These are phyloP conservation scores for Peribatodes rhomboidaria DNA, from an alignment of 2,888 invertebrate genomes.

Conservation along the genomic window DNA sequence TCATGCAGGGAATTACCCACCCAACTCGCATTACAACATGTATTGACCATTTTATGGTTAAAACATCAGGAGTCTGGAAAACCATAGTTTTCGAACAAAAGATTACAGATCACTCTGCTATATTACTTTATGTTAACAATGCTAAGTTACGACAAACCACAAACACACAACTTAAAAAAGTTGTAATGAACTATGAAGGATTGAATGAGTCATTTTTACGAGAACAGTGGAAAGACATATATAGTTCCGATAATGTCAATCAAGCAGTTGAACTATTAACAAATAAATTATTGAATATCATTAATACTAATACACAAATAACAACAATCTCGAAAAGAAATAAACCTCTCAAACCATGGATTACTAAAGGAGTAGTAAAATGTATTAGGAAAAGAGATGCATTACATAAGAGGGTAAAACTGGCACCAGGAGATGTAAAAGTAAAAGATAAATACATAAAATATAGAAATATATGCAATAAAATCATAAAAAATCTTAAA, in stretches of 20 bases:
- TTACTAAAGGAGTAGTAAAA: background rate
- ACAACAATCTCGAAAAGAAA: constrained; percentile 1
- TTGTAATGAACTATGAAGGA: background rate
- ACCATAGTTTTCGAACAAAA: constrained; percentile 3
- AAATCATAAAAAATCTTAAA: constrained; percentile 5
- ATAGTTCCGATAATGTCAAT: background rate
- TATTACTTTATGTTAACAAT: constrained; percentile 1
- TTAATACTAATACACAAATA: background rate
- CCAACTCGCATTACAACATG: background rate
- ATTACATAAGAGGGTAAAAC: background rate
- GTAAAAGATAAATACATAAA: background rate
- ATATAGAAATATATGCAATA: constrained; percentile 6
- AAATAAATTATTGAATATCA: background rate
- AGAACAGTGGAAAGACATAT: constrained; percentile 1
- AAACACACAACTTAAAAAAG: background rate
- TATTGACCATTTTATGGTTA: constrained; percentile 7
- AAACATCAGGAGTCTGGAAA: background rate
- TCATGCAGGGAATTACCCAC: background rate
- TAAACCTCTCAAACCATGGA: constrained; percentile 1
- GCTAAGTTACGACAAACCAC: background rate
- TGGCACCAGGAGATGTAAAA: background rate
- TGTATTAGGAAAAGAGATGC: background rate
- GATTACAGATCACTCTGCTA: background rate
- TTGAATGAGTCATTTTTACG: background rate
- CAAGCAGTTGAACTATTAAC: background rate